A percentile compares a stretch with the other conserved stretches of the same genome.
phyloP scores from a whole-genome alignment of 2,888 invertebrate genomes.

The Tolmerus cingulatus region DNA sequence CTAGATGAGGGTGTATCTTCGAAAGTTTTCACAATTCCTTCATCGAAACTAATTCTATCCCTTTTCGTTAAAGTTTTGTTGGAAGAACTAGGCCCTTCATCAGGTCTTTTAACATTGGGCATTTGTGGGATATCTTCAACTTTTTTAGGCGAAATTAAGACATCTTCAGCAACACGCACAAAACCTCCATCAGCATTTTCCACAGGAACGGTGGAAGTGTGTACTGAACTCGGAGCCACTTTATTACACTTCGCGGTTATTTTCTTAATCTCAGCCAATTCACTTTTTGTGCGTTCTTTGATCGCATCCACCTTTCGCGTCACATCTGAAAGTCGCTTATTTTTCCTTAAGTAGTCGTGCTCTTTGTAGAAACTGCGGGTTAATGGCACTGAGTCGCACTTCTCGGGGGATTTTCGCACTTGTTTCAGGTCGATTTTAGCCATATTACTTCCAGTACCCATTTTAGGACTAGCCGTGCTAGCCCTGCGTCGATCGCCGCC shows the following conservation, averaged over 20 bases:
- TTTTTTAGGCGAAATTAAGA: neutral
- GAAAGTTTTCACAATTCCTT: neutral
- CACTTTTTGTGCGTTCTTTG: conserved; percentile 60
- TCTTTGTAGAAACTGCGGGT: conserved; percentile 52
- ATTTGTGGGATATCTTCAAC: neutral
- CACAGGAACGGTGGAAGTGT: neutral
- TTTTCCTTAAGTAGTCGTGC: conserved; percentile 51
- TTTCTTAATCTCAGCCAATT: conserved; percentile 61
- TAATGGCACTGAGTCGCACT: conserved; percentile 46
- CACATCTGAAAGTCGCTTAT: conserved; percentile 54
- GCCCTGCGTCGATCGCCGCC: conserved; percentile 52
- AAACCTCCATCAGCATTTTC: neutral
- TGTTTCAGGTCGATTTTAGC: conserved; percentile 43
- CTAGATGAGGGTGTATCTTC: neutral
- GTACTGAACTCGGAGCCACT: conserved; percentile 22
- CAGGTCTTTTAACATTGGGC: neutral
- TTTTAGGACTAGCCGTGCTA: conserved; percentile 53
- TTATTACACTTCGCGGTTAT: conserved; percentile 58
- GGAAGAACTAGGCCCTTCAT: neutral
- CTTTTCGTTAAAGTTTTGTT: conserved; percentile 44
- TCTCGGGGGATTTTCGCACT: conserved; percentile 45
- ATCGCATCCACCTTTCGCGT: conserved; percentile 56
- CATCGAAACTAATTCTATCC: conserved; percentile 47
- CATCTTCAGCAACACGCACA: conserved; percentile 14
- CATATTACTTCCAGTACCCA: conserved; percentile 45